Conservation (phyloP, 2,888 invertebrate genomes). For the Drosophila mimica region DNA sequence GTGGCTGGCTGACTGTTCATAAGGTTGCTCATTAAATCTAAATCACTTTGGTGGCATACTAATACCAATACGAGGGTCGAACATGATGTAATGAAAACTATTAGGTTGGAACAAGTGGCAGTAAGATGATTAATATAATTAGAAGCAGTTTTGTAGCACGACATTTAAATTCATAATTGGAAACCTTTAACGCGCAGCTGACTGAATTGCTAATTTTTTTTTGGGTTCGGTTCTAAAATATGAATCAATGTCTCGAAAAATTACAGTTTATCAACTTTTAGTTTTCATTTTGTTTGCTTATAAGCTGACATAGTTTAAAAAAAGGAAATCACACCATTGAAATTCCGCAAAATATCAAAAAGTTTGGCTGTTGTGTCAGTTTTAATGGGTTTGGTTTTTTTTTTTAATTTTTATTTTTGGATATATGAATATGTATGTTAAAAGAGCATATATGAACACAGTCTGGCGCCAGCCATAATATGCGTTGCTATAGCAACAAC, state of each 20-base stretch:
- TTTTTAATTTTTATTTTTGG: not conserved
- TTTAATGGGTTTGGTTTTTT: conserved; percentile 10
- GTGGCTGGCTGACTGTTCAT: conserved; percentile 30
- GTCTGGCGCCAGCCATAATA: conserved; percentile 32
- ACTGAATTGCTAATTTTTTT: conserved; percentile 33
- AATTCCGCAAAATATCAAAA: conserved; percentile 47
- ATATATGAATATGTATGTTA: conserved; percentile 55
- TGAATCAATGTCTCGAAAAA: conserved; percentile 23
- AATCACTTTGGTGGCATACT: conserved; percentile 41
- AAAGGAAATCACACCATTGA: conserved; percentile 43
- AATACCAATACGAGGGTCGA: conserved; percentile 34
- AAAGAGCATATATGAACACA: conserved; percentile 19
- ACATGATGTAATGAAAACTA: not conserved
- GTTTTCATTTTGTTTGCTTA: conserved; percentile 1
- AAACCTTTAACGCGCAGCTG: conserved; percentile 17
- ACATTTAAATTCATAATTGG: conserved; percentile 35
- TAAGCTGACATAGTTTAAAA: conserved; percentile 32
- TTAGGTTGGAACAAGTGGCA: not conserved
- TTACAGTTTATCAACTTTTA: conserved; percentile 27
- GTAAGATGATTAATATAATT: not conserved
- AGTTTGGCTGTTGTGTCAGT: conserved; percentile 20
- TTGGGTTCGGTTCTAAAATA: conserved; percentile 17
- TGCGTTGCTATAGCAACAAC: conserved; percentile 53
- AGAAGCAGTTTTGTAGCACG: not conserved
- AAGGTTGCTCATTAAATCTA: conserved; percentile 54